A percentile compares a stretch with the other conserved stretches of the same genome.
Conservation (phyloP, 2,797 vertebrate species). For the Acanthopagrus latus region DNA sequence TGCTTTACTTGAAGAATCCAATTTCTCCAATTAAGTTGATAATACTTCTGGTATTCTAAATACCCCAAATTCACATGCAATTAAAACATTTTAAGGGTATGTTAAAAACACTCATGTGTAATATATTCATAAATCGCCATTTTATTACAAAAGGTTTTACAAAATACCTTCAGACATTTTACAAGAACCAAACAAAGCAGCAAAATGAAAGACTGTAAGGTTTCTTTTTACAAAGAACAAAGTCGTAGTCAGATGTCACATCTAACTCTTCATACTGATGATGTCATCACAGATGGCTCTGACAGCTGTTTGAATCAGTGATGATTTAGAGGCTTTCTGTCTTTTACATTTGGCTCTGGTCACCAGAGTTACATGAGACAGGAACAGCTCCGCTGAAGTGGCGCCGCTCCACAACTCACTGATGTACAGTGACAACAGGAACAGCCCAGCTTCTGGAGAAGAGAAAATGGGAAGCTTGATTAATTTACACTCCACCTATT, state of each 20-base stretch:
- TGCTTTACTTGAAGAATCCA: background rate
- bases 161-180: constrained; percentile 29
- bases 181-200: constrained; percentile 19
- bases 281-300: constrained; percentile 79
- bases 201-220: background rate
- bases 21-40: background rate
- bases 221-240: constrained; percentile 1
- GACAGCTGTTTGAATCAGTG: constrained; percentile 33
- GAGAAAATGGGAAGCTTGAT: constrained; percentile 34
- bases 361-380: constrained; percentile 77
- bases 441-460: constrained; percentile 76
- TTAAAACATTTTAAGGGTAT: background rate
- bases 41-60: background rate
- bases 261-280: constrained; percentile 40
- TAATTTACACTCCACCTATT: background rate
- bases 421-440: constrained; percentile 80
- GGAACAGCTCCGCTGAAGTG: constrained; percentile 76
- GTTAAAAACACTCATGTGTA: background rate
- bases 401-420: constrained; percentile 84
- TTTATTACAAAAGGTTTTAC: constrained; percentile 28
- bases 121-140: constrained; percentile 20
- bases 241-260: background rate
- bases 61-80: background rate
- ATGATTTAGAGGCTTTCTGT: constrained; percentile 46
- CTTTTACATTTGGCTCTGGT: constrained; percentile 44